Evolutionary conservation across 2,113 vertebrate species (phyloP), one percentile per base, ranked within the genome.

Genomic region (Zapus hudsonius): DNA sequence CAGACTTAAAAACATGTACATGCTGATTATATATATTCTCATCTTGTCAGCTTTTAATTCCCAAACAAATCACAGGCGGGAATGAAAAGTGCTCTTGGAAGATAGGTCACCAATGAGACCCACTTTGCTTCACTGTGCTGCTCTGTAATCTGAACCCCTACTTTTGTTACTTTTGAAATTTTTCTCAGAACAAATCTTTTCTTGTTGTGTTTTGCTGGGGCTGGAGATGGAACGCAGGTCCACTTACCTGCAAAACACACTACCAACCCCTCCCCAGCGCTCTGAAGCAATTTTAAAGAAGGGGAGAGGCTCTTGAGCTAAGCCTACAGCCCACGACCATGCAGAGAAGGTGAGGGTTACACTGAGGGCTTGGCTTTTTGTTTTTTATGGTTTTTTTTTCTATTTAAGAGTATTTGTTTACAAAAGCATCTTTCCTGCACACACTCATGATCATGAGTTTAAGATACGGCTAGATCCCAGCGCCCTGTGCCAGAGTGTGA

Each of bases 91-190:
- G 2, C 6, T 1, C 63, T 85, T 79, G 89, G 42, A n/a, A 47
- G 13, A 5, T 0, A 66, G 79, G 76, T 59, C 87, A 73, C 90
- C 64, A 67, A 72, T 47, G n/a, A 15, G 38, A 52, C 0, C 33
- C 73, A 17, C 25, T 74, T 72, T 91, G 47, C 78, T 69, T 25
- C 10, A 40, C 6, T 42, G 52, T 31, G 86, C 52, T 67, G 66
- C 87, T 52, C 1, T 23, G 75, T 89, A 80, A 94, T 81, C 89
- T 42, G 69, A 85, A 90, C 94, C 83, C n/a, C 55, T 76, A 67
- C 92, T 91, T 79, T 13, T 64, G 75, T 95, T 91, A 95, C 75
- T 90, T 52, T 66, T 27, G 13, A 85, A 52, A 25, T 91, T 59
- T 40, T 92, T 83, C 80, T 82, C 92, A 7, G 81, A 38, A 90